Conservation (phyloP, 2,113 vertebrate genomes). For the Tragelaphus buxtoni region DNA sequence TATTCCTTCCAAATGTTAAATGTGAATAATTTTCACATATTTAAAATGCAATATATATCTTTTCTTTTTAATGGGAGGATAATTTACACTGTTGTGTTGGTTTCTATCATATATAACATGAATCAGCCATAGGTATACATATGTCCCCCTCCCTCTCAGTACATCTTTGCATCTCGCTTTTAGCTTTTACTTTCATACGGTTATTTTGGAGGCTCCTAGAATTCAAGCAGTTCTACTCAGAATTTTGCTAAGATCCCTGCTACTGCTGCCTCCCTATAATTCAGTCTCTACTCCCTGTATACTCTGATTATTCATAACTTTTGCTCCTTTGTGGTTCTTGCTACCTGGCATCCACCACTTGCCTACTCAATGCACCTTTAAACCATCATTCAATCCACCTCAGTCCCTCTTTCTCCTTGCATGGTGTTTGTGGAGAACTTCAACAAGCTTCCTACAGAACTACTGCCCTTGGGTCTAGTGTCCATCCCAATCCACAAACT, state of each 20-base stretch:
- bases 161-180: neutral
- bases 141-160: neutral
- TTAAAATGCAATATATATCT: neutral
- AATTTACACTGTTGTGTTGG: neutral
- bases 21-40: neutral
- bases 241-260: neutral
- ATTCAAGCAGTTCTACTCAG: neutral
- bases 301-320: neutral
- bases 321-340: neutral
- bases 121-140: neutral
- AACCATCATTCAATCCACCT: neutral
- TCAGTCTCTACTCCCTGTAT: neutral
- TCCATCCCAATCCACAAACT: neutral
- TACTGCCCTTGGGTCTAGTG: neutral
- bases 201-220: neutral
- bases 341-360: neutral
- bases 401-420: neutral
- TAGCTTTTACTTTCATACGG: neutral
- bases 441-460: neutral
- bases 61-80: neutral
- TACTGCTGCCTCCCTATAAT: neutral
- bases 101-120: neutral
- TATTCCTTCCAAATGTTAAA: neutral
- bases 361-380: neutral
- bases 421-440: neutral